phyloP scores from a whole-genome alignment of 2,797 vertebrate genomes.

The Garrulus glandarius region DNA sequence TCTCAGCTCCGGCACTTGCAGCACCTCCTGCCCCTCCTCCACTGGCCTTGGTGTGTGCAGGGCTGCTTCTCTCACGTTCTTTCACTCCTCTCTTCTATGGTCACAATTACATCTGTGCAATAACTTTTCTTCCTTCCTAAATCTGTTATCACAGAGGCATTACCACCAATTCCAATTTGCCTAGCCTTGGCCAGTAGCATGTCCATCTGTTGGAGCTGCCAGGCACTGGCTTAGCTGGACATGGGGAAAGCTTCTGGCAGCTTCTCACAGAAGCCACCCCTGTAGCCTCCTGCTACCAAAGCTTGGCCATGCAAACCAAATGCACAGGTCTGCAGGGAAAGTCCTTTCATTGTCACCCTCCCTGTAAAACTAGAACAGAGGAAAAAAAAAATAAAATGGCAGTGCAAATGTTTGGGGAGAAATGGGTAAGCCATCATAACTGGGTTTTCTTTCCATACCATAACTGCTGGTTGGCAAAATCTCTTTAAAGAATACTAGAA shows the following conservation, averaged over 20 bases:
- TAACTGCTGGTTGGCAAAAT: neutral
- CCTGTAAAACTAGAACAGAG: neutral
- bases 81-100: neutral
- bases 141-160: neutral
- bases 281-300: neutral
- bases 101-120: rapidly evolving
- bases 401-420: neutral
- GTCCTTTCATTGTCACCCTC: neutral
- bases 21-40: neutral
- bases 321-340: neutral
- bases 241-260: neutral
- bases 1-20: neutral
- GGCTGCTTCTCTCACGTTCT: neutral
- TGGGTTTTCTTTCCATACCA: neutral
- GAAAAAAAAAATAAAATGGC: neutral
- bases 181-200: neutral
- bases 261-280: neutral
- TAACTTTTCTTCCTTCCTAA: neutral
- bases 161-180: neutral
- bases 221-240: neutral
- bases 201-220: neutral
- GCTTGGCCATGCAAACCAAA: neutral
- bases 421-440: neutral
- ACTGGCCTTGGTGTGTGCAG: neutral
- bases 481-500: neutral